Evolutionary conservation across 2,888 invertebrate species (phyloP), one percentile per base, ranked within the genome.

Genomic region (Aporophyla nigra): DNA sequence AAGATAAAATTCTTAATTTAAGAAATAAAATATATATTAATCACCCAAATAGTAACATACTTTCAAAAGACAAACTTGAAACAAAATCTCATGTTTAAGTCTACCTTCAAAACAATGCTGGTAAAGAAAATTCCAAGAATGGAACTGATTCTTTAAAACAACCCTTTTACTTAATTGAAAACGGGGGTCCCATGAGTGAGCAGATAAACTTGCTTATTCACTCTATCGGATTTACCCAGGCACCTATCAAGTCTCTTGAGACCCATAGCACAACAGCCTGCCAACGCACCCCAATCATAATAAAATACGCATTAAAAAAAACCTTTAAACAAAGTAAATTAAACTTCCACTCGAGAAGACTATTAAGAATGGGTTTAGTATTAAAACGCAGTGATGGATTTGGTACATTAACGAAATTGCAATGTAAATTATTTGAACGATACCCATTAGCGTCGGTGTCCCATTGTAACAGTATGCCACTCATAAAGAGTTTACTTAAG

Each of bases 361-460:
- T 66, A 49, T 73, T 67, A 76, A 74, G 14, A 54, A 69, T 74
- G 43, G 63, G 59, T 54, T 62, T 73, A 61, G 46, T 65, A 76
- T 78, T 84, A 75, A 76, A 86, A 78, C 43, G 68, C 73, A 74
- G 76, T 71, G 80, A 82, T 73, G 71, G 61, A 84, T 84, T 73
- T 51, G 24, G 63, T 67, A 73, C 46, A 59, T 78, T 63, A 66
- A 54, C 40, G 65, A 71, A 74, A 80, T 77, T 77, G 61, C 53
- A 69, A 49, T 68, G 61, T 72, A 61, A 80, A 80, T 76, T 49
- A 72, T 74, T 73, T 43, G 24, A 72, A 67, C 27, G 63, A 63
- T 67, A 51, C 59, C 33, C 53, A 66, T 76, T 74, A 76, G 21
- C 19, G 61, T 59, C n/a, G 54, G 33, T 19, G 9, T 10, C 24